Base-by-base conservation (phyloP, 2,888 invertebrate genomes). In the Eupsilia transversa region DNA sequence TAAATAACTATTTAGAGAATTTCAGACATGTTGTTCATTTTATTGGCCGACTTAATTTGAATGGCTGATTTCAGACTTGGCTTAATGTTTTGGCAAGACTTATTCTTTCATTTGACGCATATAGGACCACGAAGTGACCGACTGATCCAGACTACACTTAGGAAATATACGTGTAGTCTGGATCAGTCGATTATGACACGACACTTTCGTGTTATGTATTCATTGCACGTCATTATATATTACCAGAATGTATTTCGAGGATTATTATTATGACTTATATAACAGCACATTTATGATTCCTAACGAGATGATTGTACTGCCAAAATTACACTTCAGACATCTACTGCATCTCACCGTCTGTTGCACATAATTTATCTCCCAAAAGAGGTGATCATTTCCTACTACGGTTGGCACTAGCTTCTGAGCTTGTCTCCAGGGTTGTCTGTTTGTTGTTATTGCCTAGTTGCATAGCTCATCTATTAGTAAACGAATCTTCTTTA, bases 1-100 rank as follows among this genome's bases (percentile, higher is more conserved):
- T 77, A 35, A 77, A 68, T 54, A 60, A 60, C 43, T 38, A 78
- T 70, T 78, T 20, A 23, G 27, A 61, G 46, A 79, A 70, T 70
- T 56, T 70, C 17, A 61, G 30, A 27, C 20, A 33, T 14, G 30
- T 64, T 56, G 12, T 46, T 46, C 0, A 60, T 60, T 64, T 60
- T 1, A 3, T 41, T 72, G 54, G 1, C 52, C 54, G 54, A 60
- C 78, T 77, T 35, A 6, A 52, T 63, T 72, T 54, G 23, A 41
- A 60, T 54, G 27, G 27, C n/a, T 61, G 20, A 59, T 33, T 72
- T 52, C 35, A 57, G 61, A 30, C 35, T 71, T 57, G 35, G 52
- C 52, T 72, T 20, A 17, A 9, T 9, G 23, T 43, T 72, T 46
- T 64, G 67, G 70, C 65, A 57, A 52, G 2, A 54, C n/a, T 73